Percentiles rank a stretch among this genome's conserved stretches.
These are phyloP conservation scores for Trissolcus basalis DNA, from an alignment of 1,140 invertebrate species.

Conservation along the genomic window DNA sequence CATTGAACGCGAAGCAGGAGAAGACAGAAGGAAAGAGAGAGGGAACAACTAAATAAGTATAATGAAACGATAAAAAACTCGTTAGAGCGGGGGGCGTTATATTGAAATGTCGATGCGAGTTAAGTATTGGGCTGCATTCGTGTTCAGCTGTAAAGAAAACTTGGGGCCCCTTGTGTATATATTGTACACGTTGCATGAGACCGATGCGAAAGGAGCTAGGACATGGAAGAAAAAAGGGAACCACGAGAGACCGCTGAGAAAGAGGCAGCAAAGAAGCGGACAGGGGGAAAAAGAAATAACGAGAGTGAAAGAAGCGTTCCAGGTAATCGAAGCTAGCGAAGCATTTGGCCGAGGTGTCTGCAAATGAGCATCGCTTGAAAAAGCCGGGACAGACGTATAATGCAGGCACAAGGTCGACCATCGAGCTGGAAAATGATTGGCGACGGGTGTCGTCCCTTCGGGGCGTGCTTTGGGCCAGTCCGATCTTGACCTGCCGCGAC, in stretches of 20 bases:
- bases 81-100: slow-evolving; percentile 53
- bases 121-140: slow-evolving; percentile 55
- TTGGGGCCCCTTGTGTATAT: slow-evolving; percentile 19
- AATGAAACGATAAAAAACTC: slow-evolving; percentile 59
- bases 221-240: slow-evolving; percentile 8
- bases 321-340: slow-evolving; percentile 40
- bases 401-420: slow-evolving; percentile 43
- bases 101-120: slow-evolving; percentile 59
- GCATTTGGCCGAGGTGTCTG: slow-evolving; percentile 63
- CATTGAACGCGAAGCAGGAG: slow-evolving; percentile 38
- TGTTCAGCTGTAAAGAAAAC: slow-evolving; percentile 52
- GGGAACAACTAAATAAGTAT: slow-evolving; percentile 36
- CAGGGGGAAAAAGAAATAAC: slow-evolving; percentile 6
- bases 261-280: slow-evolving; percentile 6
- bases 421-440: slow-evolving; percentile 61
- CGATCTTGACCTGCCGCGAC: slow-evolving; percentile 42
- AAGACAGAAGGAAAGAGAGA: slow-evolving; percentile 18
- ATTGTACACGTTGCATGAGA: slow-evolving; percentile 31
- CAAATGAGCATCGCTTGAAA: slow-evolving; percentile 61
- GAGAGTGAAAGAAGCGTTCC: slow-evolving; percentile 19
- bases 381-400: slow-evolving; percentile 40
- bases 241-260: not conserved
- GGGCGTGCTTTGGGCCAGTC: slow-evolving; percentile 29
- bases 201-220: slow-evolving; percentile 9
- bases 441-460: slow-evolving; percentile 55